Percentiles rank a stretch among this genome's conserved stretches.
These are phyloP conservation scores for Muricea muricata DNA, from an alignment of 92 coral and sea anemone species.

Conservation along the genomic window DNA sequence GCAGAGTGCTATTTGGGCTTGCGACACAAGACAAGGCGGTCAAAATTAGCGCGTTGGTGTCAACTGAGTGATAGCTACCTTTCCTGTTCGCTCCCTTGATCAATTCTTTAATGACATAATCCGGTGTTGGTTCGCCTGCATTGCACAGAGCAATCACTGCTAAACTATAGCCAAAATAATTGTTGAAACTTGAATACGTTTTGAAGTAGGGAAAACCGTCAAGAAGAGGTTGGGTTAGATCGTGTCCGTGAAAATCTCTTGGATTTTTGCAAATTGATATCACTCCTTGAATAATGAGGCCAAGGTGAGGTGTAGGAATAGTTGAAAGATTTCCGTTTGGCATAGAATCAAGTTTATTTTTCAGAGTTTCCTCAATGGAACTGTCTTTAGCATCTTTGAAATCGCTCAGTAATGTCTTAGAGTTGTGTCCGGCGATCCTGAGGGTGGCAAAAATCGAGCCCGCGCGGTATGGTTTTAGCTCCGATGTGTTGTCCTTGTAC, in stretches of 20 bases:
- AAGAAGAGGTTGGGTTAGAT: slow-evolving; percentile 57
- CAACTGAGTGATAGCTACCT: slow-evolving; percentile 43
- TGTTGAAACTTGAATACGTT: slow-evolving; percentile 38
- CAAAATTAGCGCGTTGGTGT: slow-evolving; percentile 65
- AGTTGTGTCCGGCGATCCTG: slow-evolving; percentile 17
- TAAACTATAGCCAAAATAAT: slow-evolving; percentile 74
- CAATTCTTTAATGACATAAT: slow-evolving; percentile 1
- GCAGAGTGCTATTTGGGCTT: background rate
- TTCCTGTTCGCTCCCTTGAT: background rate
- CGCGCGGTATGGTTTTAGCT: background rate
- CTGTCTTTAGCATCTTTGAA: background rate
- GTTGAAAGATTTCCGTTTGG: background rate
- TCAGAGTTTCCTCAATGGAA: slow-evolving; percentile 11
- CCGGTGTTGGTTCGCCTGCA: slow-evolving; percentile 42
- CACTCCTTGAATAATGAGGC: slow-evolving; percentile 45
- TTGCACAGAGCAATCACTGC: slow-evolving; percentile 79
- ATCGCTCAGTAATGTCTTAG: background rate
- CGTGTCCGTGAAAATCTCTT: slow-evolving; percentile 43
- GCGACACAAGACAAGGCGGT: slow-evolving; percentile 74
- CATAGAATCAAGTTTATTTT: background rate
- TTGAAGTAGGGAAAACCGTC: slow-evolving; percentile 59
- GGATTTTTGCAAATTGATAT: slow-evolving; percentile 76
- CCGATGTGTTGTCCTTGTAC: slow-evolving; percentile 39
- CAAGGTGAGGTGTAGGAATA: background rate
- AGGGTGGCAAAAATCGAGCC: slow-evolving; percentile 9